Evolutionary conservation across 2,888 invertebrate genomes (phyloP), one percentile per base, ranked within the genome.

Genomic region (Capitulum mitella): DNA sequence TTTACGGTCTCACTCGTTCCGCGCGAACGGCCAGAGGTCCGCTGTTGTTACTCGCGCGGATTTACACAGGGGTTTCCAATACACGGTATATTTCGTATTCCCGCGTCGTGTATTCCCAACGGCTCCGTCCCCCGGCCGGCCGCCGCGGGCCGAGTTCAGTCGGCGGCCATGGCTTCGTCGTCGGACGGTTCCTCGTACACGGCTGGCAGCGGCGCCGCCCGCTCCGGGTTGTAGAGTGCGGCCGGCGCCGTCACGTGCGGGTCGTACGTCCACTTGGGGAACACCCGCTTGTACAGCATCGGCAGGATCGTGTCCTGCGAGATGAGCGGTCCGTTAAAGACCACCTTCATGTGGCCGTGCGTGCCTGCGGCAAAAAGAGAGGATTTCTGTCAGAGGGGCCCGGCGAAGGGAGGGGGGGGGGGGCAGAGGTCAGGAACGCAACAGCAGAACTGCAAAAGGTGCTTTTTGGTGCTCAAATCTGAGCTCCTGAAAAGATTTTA

Each of bases 271-370:
- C 97, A 98, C 85, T 98, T 98, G 0, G 99, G 99, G 87, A 93
- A 99, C 80, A 98, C 92, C 78, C 99, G 88, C 86, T 99, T 99
- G 87, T 97, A 99, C 54, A 99, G 88, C 86, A 93, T 92, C 88
- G 99, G 89, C 54, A 97, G 87, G 37, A 97, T 91, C 0, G 96
- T 95, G 86, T 99, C 99, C 85, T 97, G 95, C 0, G 98, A 97
- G 84, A 93, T 95, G n/a, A 99, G 87, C 84, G 94, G 95, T 0
- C 93, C 93, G 87, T 98, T 95, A 86, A 99, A 99, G 14, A 92
- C 89, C 85, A 98, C 98, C 86, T 99, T 99, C 98, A 99, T 98
- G 85, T 98, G 97, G 0, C 99, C 99, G 85, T 99, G 99, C 0
- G 99, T 99, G 84, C 97, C 96, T 94, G 86, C 81, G 29, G n/a